These are phyloP conservation scores for Brachionus manjavacas DNA, from an alignment of 1,140 invertebrate genomes.

Conservation along the genomic window DNA sequence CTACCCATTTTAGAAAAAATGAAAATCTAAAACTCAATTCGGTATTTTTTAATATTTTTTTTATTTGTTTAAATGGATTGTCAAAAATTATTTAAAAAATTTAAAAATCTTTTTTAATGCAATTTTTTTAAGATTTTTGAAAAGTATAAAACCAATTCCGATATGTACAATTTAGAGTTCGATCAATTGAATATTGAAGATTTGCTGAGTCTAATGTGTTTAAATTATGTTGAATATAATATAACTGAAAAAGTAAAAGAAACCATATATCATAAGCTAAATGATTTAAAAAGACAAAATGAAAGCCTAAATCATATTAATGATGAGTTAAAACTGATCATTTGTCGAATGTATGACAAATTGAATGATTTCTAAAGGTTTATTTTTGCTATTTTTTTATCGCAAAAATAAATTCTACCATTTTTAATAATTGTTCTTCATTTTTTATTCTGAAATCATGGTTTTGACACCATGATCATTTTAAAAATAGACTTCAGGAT, in stretches of 20 bases:
- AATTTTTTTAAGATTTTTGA: neutral
- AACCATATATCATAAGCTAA: neutral
- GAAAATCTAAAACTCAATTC: neutral
- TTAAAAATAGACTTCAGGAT: neutral
- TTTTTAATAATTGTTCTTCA: neutral
- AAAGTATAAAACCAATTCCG: neutral
- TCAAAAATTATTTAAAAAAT: neutral
- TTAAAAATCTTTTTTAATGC: neutral
- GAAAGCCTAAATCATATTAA: neutral
- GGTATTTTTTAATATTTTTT: neutral
- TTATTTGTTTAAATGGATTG: too few species aligned
- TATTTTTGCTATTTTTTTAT: neutral
- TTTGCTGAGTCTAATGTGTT: neutral
- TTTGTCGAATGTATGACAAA: constrained; percentile 19
- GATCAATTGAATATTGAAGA: neutral
- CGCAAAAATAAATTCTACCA: neutral
- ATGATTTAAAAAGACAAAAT: neutral
- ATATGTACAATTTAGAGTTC: neutral
- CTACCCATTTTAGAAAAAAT: neutral
- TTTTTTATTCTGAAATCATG: neutral
- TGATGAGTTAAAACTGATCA: constrained; percentile 1
- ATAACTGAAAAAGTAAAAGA: neutral
- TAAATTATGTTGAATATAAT: too few species aligned
- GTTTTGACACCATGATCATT: neutral
- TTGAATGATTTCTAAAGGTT: neutral